A percentile compares a stretch with the other conserved stretches of the same genome.
Evolutionary conservation across 2,797 vertebrate species (phyloP).

Genomic region (Basileuterus tristriatus): DNA sequence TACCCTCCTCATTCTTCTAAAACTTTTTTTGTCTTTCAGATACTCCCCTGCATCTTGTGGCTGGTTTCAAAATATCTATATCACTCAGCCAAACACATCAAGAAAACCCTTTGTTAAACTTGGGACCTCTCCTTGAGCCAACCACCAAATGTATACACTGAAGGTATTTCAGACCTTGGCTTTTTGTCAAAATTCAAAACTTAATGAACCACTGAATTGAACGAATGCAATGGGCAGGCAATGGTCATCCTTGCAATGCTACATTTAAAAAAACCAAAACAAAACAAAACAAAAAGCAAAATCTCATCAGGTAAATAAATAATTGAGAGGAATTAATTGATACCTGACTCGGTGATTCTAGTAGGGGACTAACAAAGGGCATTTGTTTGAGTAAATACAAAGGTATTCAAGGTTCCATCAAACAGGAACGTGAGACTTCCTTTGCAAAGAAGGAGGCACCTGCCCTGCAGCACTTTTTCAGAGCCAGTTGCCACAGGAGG

Average conservation of each 20-base stretch:
- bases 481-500: neutral
- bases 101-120: neutral
- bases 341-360: fast-evolving
- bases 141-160: neutral
- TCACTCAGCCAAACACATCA: neutral
- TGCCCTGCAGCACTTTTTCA: neutral
- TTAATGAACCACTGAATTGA: neutral
- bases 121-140: neutral
- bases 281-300: neutral
- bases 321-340: neutral
- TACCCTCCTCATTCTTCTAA: neutral
- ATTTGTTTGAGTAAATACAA: neutral
- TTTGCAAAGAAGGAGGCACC: neutral
- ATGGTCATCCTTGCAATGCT: neutral
- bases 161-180: neutral
- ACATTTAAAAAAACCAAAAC: fast-evolving
- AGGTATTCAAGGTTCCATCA: neutral
- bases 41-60: neutral
- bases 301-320: neutral
- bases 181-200: neutral
- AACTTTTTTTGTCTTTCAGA: neutral
- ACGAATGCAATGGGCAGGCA: neutral
- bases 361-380: neutral
- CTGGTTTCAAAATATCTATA: neutral
- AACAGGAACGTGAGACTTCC: neutral